Evolutionary conservation across 1,140 invertebrate species (phyloP), one percentile per base, ranked within the genome.

Genomic region (Papilio polytes): DNA sequence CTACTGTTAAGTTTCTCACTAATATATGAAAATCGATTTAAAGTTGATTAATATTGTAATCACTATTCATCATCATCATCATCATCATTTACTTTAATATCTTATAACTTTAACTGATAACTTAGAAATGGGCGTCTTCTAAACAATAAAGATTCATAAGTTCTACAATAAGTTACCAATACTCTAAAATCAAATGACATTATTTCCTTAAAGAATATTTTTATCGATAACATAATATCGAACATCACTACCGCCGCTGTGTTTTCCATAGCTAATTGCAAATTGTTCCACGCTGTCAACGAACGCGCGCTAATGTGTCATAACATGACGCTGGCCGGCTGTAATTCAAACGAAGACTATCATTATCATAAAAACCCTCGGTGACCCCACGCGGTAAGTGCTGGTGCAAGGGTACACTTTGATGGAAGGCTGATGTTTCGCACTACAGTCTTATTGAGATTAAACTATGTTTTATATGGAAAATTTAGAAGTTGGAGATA

Each of bases 261-360:
- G 84, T 86, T 92, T 91, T 90, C 91, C 92, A 91, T 93, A 86
- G 87, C 92, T 93, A 94, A 94, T 94, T 94, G 92, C 86, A 93
- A 94, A 94, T 94, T 91, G 91, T 86, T 86, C 83, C 74, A 83
- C 81, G 86, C 88, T 93, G 90, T 91, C 91, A 94, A 89, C 91
- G 88, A 82, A 82, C 77, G 85, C 81, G 85, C 88, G 91, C 87
- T 93, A 93, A 93, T 92, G 90, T 94, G 92, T 92, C 91, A 91
- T 91, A 91, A 88, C 85, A 85, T 76, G 86, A 85, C 82, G 80
- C 73, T 76, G 78, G 76, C 80, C 81, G 74, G 76, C 82, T 80
- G 82, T 72, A 80, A 53, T 84, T 82, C 82, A 82, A 85, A 84
- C 78, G 59, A 20, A 80, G 80, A 48, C 83, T 85, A 83, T 83